Conservation (phyloP, 2,113 vertebrate genomes). For the Haemorhous mexicanus region DNA sequence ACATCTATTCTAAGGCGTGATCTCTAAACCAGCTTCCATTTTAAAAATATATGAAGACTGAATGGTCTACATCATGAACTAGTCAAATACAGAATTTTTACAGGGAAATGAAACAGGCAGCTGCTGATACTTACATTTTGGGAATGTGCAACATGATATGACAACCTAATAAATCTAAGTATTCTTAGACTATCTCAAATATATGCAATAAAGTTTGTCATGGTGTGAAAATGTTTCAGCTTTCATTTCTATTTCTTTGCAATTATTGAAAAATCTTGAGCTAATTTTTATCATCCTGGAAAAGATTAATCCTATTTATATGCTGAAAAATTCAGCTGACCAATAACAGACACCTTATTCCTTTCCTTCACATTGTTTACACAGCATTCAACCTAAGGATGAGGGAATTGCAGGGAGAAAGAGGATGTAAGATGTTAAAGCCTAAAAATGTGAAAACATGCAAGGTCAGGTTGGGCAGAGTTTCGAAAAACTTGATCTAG, state of each 20-base stretch:
- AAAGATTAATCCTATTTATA: neutral
- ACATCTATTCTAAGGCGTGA: neutral
- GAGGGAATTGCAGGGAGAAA: neutral
- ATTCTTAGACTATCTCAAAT: neutral
- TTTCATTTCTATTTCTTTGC: neutral
- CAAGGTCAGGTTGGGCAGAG: neutral
- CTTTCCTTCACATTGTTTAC: neutral
- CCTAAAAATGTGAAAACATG: neutral
- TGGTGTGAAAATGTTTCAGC: neutral
- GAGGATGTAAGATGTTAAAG: neutral
- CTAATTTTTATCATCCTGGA: neutral
- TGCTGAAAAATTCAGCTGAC: neutral
- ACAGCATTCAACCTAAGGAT: neutral
- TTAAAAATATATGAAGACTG: neutral
- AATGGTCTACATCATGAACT: neutral
- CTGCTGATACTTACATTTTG: neutral
- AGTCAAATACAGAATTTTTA: neutral
- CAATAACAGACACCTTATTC: neutral
- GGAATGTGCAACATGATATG: neutral
- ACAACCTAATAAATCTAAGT: neutral
- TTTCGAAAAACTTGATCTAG: neutral
- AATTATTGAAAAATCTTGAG: neutral
- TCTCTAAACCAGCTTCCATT: neutral
- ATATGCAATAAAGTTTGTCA: neutral
- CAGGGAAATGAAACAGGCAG: neutral